These are phyloP conservation scores for Nemapogon koenigi DNA, from an alignment of 2,888 invertebrate species.

Conservation along the genomic window DNA sequence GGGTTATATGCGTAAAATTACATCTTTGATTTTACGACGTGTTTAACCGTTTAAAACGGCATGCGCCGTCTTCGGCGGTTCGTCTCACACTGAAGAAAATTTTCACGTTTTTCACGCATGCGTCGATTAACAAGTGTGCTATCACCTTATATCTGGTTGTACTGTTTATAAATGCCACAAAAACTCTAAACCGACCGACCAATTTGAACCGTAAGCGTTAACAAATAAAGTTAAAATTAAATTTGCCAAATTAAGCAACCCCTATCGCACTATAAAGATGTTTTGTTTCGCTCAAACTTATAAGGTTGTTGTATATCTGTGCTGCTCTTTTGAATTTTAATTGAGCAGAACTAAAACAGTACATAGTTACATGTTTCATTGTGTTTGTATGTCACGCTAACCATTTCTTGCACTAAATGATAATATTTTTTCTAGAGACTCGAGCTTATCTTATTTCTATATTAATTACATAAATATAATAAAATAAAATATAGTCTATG, in stretches of 20 bases:
- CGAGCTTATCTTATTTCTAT: no score
- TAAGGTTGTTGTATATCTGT: neutral
- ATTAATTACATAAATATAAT: no score
- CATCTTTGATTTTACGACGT: no score
- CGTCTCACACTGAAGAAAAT: slow-evolving; percentile 3
- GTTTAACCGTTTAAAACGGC: no score
- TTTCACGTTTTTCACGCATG: slow-evolving; percentile 8
- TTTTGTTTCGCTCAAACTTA: neutral
- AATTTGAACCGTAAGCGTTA: neutral
- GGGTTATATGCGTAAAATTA: no score
- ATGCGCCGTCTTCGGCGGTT: slow-evolving; percentile 1
- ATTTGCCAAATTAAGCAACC: no score
- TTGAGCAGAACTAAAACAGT: slow-evolving; percentile 2
- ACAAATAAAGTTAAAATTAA: neutral
- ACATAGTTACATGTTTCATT: no score
- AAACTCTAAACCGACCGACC: no score
- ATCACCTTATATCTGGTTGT: slow-evolving; percentile 1
- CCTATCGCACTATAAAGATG: neutral
- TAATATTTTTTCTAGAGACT: no score
- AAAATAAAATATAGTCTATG: no score
- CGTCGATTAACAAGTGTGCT: slow-evolving; percentile 7
- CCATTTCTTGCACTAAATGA: no score
- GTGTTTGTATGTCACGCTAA: no score
- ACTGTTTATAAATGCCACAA: neutral
- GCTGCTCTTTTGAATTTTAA: slow-evolving; percentile 2